Percentiles rank a stretch among this genome's conserved stretches.
These are phyloP conservation scores for Myotis findleyi DNA, from an alignment of 2,797 vertebrate genomes.

Conservation along the genomic window DNA sequence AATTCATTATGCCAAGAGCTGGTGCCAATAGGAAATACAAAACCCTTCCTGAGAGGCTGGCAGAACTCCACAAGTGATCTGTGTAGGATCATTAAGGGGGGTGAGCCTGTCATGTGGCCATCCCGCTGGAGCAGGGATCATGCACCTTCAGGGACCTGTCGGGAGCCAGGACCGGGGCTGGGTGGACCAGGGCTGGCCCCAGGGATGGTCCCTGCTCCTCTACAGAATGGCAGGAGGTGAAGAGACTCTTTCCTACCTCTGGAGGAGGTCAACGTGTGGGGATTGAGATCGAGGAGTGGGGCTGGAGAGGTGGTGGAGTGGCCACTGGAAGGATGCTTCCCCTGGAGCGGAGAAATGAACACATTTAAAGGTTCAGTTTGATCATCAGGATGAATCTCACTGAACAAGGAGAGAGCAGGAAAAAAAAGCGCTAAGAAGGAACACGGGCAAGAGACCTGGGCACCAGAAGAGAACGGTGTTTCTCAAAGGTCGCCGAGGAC, in stretches of 20 bases:
- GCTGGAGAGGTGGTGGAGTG: not conserved
- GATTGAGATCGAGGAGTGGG: not conserved
- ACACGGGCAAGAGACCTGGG: not conserved
- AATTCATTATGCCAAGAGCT: conserved; percentile 1
- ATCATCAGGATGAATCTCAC: not conserved
- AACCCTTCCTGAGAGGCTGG: conserved; percentile 8
- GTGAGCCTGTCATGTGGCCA: not conserved
- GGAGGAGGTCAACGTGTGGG: not conserved
- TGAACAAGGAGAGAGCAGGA: not conserved
- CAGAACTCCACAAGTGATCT: conserved; percentile 14
- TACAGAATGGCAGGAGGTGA: not conserved
- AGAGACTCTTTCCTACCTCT: not conserved
- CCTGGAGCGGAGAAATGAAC: not conserved
- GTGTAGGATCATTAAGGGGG: not conserved
- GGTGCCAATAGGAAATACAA: conserved; percentile 31
- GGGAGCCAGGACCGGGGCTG: not conserved
- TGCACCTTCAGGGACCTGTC: not conserved
- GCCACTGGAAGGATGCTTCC: not conserved
- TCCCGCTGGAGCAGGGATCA: not conserved
- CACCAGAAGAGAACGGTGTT: not conserved
- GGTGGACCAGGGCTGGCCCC: too few relatives aligned
- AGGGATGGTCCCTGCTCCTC: not conserved
- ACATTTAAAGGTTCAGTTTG: not conserved
- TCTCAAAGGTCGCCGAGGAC: not conserved
- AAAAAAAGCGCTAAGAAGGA: not conserved